These are phyloP conservation scores for Scyliorhinus canicula DNA, from an alignment of 2,797 vertebrate species.

Conservation along the genomic window DNA sequence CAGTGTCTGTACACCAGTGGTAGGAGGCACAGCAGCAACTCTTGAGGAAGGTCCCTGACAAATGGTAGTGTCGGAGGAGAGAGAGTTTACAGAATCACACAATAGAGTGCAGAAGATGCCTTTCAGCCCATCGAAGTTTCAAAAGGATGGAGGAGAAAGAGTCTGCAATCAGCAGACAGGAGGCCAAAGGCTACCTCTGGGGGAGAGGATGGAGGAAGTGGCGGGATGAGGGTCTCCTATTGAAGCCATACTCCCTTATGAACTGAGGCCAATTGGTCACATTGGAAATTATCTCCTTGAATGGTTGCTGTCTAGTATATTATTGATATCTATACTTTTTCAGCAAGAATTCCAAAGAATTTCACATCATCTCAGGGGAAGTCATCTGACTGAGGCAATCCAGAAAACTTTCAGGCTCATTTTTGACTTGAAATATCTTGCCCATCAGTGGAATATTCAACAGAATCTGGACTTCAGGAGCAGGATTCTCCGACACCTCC, in stretches of 20 bases:
- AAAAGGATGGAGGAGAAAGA: neutral
- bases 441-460: neutral
- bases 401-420: neutral
- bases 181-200: neutral
- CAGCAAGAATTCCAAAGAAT: neutral
- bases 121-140: too few species aligned
- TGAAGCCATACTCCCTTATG: too few species aligned
- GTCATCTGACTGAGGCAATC: neutral
- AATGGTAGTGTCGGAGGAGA: neutral
- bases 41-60: too few species aligned
- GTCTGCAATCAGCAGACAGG: neutral
- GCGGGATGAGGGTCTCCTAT: too few species aligned
- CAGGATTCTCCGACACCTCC: too few species aligned
- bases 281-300: neutral
- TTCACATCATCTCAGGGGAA: neutral
- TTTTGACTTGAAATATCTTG: neutral
- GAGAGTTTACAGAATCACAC: too few species aligned
- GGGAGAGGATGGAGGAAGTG: too few species aligned
- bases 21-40: too few species aligned
- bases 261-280: too few species aligned
- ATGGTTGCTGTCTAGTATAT: neutral
- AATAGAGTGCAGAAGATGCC: too few species aligned
- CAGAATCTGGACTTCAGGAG: neutral
- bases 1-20: neutral
- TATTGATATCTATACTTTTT: neutral